Evolutionary conservation across 2,888 invertebrate species (phyloP).

Genomic region (Geophilus truncorum): DNA sequence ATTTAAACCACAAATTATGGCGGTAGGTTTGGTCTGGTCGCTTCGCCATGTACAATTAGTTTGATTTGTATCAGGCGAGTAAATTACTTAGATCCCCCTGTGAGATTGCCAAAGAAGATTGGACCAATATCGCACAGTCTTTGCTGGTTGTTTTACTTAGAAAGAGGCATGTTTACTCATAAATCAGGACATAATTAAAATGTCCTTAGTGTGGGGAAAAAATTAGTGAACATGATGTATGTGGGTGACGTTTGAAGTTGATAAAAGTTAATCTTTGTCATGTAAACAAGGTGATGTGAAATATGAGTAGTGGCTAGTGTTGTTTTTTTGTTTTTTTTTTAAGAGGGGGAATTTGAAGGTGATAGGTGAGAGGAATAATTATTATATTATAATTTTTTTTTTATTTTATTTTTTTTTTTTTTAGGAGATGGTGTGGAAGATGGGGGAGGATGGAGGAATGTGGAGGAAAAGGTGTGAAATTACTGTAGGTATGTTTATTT

Average conservation of each 20-base stretch:
- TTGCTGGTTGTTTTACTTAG: background rate
- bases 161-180: background rate
- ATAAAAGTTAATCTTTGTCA: background rate
- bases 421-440: no score
- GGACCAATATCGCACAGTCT: background rate
- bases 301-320: background rate
- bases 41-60: background rate
- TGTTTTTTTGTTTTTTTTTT: no score
- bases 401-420: no score
- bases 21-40: background rate
- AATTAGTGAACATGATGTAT: background rate
- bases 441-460: no score
- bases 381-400: no score
- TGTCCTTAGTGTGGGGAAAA: background rate
- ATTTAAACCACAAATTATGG: no score
- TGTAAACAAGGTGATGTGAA: background rate
- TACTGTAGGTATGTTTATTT: no score
- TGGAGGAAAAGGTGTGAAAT: no score
- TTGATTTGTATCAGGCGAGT: background rate
- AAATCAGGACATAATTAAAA: background rate
- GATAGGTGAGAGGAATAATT: no score
- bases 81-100: background rate
- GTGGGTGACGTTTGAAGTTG: background rate
- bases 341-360: background rate
- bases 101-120: background rate